Percentiles rank a stretch among this genome's conserved stretches.
Evolutionary conservation across 2,113 vertebrate species (phyloP).

Genomic region (Macquaria ambigua): DNA sequence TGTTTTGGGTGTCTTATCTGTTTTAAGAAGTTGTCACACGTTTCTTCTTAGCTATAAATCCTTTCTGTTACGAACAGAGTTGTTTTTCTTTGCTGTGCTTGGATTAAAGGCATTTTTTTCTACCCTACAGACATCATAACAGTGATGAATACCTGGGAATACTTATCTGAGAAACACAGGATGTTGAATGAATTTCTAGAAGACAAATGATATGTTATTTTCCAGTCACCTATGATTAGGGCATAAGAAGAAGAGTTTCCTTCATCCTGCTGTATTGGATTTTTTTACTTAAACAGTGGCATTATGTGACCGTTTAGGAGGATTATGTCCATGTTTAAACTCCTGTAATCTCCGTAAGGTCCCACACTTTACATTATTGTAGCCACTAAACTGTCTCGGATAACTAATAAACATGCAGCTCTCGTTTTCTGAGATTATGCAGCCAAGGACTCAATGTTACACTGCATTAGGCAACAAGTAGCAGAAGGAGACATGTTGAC

Average conservation of each 20-base stretch:
- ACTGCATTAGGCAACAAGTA: conserved; percentile 40
- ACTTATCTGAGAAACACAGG: conserved; percentile 40
- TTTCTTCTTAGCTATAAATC: conserved; percentile 34
- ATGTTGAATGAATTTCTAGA: conserved; percentile 29
- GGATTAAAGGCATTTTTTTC: conserved; percentile 36
- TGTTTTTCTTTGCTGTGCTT: conserved; percentile 34
- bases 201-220: conserved; percentile 47
- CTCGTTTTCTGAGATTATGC: conserved; percentile 4
- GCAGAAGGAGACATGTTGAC: conserved; percentile 13
- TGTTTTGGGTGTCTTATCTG: conserved; percentile 21
- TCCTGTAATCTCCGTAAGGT: conserved; percentile 8
- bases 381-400: background rate
- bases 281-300: conserved; percentile 1
- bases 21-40: conserved; percentile 20
- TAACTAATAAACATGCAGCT: conserved; percentile 42
- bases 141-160: conserved; percentile 48
- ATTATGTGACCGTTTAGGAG: background rate
- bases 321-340: conserved; percentile 14
- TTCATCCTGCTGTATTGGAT: conserved; percentile 1
- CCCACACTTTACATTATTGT: background rate
- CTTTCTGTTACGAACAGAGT: conserved; percentile 12
- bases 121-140: conserved; percentile 28
- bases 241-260: background rate
- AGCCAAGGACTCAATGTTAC: conserved; percentile 11
- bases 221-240: conserved; percentile 19